Percentiles rank a stretch among this genome's conserved stretches.
Evolutionary conservation across 1,140 invertebrate species (phyloP).

Genomic region (Apolygus lucorum): DNA sequence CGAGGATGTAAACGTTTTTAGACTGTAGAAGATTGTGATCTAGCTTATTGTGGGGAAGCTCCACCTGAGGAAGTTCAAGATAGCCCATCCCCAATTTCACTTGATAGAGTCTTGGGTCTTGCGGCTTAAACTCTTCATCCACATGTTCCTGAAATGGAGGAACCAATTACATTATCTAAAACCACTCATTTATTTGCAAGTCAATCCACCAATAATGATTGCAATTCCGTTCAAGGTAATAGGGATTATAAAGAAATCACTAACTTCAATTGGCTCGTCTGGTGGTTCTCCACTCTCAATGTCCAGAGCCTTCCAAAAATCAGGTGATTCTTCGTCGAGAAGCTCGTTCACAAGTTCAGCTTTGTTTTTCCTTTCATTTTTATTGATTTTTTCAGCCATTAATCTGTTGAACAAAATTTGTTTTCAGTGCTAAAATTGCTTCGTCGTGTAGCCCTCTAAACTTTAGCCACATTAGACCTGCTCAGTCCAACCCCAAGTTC

Average conservation of each 20-base stretch:
- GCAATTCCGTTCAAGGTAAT: no score
- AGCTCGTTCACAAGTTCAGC: slow-evolving; percentile 80
- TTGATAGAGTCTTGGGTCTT: slow-evolving; percentile 79
- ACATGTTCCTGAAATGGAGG: slow-evolving; percentile 66
- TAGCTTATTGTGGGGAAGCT: slow-evolving; percentile 67
- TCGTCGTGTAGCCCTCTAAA: no score
- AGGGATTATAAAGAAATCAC: slow-evolving; percentile 1
- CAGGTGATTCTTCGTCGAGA: slow-evolving; percentile 69
- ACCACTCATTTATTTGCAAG: not conserved
- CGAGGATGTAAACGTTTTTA: slow-evolving; percentile 94
- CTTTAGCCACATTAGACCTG: no score
- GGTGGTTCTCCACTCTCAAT: slow-evolving; percentile 41
- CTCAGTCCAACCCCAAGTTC: no score
- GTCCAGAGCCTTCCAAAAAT: slow-evolving; percentile 73
- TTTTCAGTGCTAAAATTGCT: no score
- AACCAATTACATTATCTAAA: no score
- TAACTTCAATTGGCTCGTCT: slow-evolving; percentile 34
- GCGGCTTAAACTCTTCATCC: slow-evolving; percentile 62
- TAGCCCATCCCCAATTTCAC: slow-evolving; percentile 97
- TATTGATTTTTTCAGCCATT: slow-evolving; percentile 97
- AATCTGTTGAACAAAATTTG: no score
- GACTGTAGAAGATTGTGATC: slow-evolving; percentile 70
- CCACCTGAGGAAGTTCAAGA: slow-evolving; percentile 92
- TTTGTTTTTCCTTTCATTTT: slow-evolving; percentile 94
- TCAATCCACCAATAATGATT: not conserved